Evolutionary conservation across 2,888 invertebrate genomes (phyloP), one percentile per base, ranked within the genome.

Genomic region (Zaprionus obscuricornis): DNA sequence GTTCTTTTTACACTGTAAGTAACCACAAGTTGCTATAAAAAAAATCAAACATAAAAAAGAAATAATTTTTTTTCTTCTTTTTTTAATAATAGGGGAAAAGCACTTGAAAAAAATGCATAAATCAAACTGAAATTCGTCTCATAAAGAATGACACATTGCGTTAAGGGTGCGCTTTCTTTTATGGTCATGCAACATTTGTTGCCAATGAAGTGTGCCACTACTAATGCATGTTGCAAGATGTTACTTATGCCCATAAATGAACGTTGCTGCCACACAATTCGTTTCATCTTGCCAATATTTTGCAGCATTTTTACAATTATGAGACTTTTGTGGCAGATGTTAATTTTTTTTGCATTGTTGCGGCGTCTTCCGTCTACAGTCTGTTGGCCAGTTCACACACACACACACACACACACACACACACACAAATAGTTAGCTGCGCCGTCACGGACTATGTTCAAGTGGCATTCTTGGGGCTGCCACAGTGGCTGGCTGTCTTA

Each of bases 71-170:
- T n/a, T n/a, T n/a, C n/a, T n/a, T n/a, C n/a, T n/a, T n/a, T n/a
- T n/a, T n/a, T n/a, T n/a, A n/a, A n/a, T n/a, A n/a, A n/a, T n/a
- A 22, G 11, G 42, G 36, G 1, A 34, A 24, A 51, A 49, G 51
- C 42, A 29, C 47, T 47, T 36, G 37, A 52, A 51, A 57, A 22
- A 51, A 64, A 67, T 64, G 58, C 64, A 74, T 82, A 82, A 82
- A 82, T 85, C 75, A 85, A 74, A 54, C 50, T 42, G 22, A 50
- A 66, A 85, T 83, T 75, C 79, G 79, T 82, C 76, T 71, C 75
- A 78, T n/a, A n/a, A n/a, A n/a, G n/a, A 51, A 33, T 49, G 51
- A 59, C 52, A 40, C 49, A 17, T 13, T 24, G 16, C 17, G 24
- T 29, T n/a, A n/a, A n/a, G n/a, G n/a, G n/a, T 10, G 39, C 49